Evolutionary conservation across 2,888 invertebrate genomes (phyloP), one percentile per base, ranked within the genome.

Genomic region (Sphaerophoria rueppellii): DNA sequence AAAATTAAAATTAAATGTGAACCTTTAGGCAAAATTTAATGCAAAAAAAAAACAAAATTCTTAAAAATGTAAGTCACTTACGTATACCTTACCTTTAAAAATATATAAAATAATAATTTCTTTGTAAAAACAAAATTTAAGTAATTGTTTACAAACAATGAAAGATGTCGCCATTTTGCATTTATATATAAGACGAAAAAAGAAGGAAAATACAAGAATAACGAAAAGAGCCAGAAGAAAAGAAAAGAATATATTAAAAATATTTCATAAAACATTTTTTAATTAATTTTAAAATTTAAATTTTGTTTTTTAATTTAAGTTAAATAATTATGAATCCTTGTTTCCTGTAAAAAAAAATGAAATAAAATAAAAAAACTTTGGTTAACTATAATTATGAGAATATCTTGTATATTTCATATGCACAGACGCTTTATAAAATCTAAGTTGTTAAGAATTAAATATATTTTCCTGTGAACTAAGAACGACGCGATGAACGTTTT

Each of bases 141-240:
- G 79, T 87, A 85, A 85, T 87, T 80, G 85, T 80, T 77, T 77
- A 83, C 75, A 52, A 77, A 83, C 78, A 87, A 87, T 86, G 89
- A 89, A 65, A 88, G 88, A 90, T 90, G 91, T 91, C 91, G 91
- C 91, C 91, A 91, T 91, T 91, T 91, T 91, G 91, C 90, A 90
- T 90, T 90, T 82, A 82, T 86, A 74, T 72, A 79, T 67, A 81
- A 71, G 73, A 60, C 70, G 50, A 60, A 48, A 67, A 60, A 67
- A 55, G 52, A 50, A 72, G 46, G 34, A 32, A 72, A 72, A 74
- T 60, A 43, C 50, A 58, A 32, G 43, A 63, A 4, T 63, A 61
- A 69, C 40, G 54, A 71, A 60, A 72, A 43, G 70, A 52, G 70
- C 63, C 24, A 24, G 24, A 70, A 70, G 63, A 78, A 65, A 60